phyloP scores from a whole-genome alignment of 2,113 vertebrate genomes.

The Scolopax mira region DNA sequence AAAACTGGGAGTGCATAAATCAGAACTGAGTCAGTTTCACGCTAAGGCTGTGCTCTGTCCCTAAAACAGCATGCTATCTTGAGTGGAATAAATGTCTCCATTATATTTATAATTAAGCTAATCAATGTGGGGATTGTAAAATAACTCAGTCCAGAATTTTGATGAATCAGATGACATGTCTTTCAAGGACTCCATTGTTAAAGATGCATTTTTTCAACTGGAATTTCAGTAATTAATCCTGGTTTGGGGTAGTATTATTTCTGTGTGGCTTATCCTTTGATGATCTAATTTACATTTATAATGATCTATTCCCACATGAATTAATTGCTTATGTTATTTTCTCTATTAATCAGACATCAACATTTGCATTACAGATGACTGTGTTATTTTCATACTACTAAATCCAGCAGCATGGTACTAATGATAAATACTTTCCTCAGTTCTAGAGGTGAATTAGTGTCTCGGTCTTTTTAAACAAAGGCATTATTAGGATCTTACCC shows the following conservation, averaged over 20 bases:
- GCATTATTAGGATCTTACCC: not conserved
- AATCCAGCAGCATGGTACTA: not conserved
- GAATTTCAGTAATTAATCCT: constrained; percentile 53
- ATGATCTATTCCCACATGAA: constrained; percentile 10
- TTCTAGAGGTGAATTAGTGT: not conserved
- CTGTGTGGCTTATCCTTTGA: constrained; percentile 54
- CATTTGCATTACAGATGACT: constrained; percentile 62
- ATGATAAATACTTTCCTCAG: not conserved
- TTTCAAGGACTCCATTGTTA: constrained; percentile 30
- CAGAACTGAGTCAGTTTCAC: not conserved
- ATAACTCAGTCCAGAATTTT: constrained; percentile 15
- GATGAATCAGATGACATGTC: not conserved
- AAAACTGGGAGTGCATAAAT: not conserved
- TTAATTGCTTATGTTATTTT: constrained; percentile 62
- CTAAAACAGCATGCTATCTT: not conserved
- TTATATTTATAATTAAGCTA: constrained; percentile 25
- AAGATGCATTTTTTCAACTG: not conserved
- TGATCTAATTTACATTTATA: constrained; percentile 64
- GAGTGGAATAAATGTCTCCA: not conserved
- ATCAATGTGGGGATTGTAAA: constrained; percentile 19
- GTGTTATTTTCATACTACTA: constrained; percentile 29
- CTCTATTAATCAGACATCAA: constrained; percentile 54
- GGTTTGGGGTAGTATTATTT: constrained; percentile 44
- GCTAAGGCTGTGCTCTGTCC: not conserved
- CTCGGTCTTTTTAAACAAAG: not conserved